A percentile compares a stretch with the other conserved stretches of the same genome.
Evolutionary conservation across 2,888 invertebrate genomes (phyloP).

Genomic region (Conomelus anceps): DNA sequence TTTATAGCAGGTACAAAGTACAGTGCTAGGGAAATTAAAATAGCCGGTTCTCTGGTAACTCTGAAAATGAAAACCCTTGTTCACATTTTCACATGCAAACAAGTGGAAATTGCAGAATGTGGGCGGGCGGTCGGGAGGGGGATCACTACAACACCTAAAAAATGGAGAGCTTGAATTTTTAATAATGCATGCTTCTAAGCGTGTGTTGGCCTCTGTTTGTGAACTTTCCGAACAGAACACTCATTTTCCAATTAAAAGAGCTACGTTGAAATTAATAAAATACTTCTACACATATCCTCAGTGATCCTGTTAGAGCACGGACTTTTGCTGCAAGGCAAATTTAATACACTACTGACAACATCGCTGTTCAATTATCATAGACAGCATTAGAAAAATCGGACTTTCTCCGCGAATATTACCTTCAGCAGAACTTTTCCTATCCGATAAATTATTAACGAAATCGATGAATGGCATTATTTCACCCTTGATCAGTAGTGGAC

Average conservation of each 20-base stretch:
- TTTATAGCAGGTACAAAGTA: background rate
- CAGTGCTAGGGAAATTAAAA: background rate
- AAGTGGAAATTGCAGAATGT: background rate
- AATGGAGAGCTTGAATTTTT: background rate
- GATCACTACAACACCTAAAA: background rate
- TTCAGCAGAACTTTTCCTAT: background rate
- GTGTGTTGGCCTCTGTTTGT: background rate
- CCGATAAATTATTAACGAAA: too few relatives aligned
- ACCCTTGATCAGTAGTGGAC: too few relatives aligned
- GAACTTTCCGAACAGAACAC: background rate
- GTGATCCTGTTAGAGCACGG: background rate
- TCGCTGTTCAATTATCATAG: background rate
- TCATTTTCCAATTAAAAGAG: background rate
- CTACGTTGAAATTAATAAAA: background rate
- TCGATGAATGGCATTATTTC: too few relatives aligned
- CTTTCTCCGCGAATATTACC: background rate
- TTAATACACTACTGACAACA: background rate
- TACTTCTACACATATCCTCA: background rate
- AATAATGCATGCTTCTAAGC: background rate
- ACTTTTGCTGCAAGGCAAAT: background rate
- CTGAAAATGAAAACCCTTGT: background rate
- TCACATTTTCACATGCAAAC: background rate
- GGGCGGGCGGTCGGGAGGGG: background rate
- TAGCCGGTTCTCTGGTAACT: background rate
- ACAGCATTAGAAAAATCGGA: background rate